Conservation (phyloP, 2,113 vertebrate genomes). For the Oxyruncus cristatus region DNA sequence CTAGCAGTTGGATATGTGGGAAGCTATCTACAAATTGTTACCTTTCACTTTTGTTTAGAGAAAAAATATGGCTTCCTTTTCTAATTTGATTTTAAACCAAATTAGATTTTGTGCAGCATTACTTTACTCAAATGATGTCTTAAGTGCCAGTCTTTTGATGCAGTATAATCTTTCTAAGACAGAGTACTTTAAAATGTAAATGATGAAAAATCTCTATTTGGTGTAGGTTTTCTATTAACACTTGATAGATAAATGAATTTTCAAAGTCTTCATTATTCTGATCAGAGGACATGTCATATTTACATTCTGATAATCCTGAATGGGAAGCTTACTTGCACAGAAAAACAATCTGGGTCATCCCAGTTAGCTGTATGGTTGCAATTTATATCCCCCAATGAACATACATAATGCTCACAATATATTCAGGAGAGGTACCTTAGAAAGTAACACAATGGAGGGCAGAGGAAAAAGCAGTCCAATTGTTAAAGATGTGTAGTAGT, state of each 20-base stretch:
- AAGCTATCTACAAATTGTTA: background rate
- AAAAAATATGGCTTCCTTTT: background rate
- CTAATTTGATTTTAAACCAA: background rate
- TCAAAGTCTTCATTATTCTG: conserved; percentile 28
- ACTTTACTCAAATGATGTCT: background rate
- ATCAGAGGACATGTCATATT: background rate
- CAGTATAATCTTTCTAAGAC: background rate
- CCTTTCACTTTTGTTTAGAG: background rate
- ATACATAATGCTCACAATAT: background rate
- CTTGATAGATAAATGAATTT: conserved; percentile 17
- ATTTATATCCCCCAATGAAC: background rate
- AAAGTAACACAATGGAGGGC: background rate
- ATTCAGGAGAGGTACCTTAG: background rate
- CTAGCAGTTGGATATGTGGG: background rate
- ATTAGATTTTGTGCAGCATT: background rate
- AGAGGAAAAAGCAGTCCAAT: background rate
- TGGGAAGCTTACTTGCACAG: background rate
- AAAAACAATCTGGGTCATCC: background rate
- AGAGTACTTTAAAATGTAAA: conserved; percentile 43
- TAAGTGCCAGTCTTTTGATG: conserved; percentile 33
- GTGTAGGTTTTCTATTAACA: background rate
- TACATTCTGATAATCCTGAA: background rate
- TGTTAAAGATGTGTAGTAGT: background rate
- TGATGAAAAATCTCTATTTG: background rate
- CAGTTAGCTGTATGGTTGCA: background rate